Evolutionary conservation across 2,113 vertebrate genomes (phyloP).

Genomic region (Aspiorhynchus laticeps): DNA sequence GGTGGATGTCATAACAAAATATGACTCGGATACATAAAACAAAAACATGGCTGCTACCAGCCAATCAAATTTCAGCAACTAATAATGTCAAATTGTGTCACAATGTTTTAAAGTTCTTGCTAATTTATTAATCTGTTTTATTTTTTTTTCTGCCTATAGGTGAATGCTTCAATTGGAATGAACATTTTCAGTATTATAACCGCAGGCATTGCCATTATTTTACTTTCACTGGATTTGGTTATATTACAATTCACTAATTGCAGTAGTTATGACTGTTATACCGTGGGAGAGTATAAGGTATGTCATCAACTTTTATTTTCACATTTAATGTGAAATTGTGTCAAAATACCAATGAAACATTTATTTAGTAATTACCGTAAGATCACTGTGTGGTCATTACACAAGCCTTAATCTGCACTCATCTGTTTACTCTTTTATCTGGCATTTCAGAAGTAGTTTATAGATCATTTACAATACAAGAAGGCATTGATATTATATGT

Average conservation of each 20-base stretch:
- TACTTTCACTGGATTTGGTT: not conserved
- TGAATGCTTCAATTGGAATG: conserved; percentile 12
- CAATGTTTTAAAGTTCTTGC: not conserved
- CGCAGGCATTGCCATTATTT: not conserved
- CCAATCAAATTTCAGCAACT: too few relatives aligned
- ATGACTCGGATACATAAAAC: too few relatives aligned
- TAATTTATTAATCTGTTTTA: not conserved
- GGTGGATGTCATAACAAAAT: too few relatives aligned
- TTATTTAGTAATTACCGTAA: not conserved
- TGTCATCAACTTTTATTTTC: not conserved
- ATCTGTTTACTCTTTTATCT: too few relatives aligned
- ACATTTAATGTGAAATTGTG: not conserved
- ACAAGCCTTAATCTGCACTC: too few relatives aligned
- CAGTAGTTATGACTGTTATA: accelerated
- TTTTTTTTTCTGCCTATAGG: not conserved
- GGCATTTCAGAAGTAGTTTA: too few relatives aligned
- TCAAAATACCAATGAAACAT: too few relatives aligned
- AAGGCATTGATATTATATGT: too few relatives aligned
- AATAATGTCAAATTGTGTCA: too few relatives aligned
- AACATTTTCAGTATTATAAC: conserved; percentile 23
- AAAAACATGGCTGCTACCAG: too few relatives aligned
- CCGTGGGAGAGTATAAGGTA: not conserved
- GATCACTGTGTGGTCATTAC: not conserved
- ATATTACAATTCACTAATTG: accelerated
- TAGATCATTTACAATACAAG: too few relatives aligned